Evolutionary conservation across 2,888 invertebrate species (phyloP), one percentile per base, ranked within the genome.

Genomic region (Celastrina argiolus): DNA sequence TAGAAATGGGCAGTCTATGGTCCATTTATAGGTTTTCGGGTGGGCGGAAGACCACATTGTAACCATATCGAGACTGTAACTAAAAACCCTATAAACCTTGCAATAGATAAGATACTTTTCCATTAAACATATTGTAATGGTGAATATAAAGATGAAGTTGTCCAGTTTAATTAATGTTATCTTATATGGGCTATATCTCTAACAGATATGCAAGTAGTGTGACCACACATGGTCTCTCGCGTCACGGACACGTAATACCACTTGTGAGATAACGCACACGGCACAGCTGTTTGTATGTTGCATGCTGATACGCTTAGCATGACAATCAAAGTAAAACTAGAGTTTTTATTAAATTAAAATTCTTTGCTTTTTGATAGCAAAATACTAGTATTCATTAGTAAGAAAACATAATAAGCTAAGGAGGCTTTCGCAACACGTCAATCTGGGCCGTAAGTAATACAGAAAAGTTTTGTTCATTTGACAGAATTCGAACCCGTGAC

Each of bases 181-280:
- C 51, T 8, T 22, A 51, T 51, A 51, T 18, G 22, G 51, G 51
- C 14, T 51, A 26, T 26, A 51, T 51, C 51, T 45, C 18, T 14
- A 8, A 31, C 31, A 31, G 28, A 31, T 58, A 31, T 36, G 22
- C 36, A 22, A 51, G 61, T 16, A 31, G 34, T 39, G 61, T 36
- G 61, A 39, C 61, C 61, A 22, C 61, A 61, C 61, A 22, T 36
- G 36, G 61, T 58, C 36, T 36, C 8, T 12, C 31, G 42, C 65
- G 42, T 31, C 65, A 42, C 31, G 18, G 56, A 58, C 58, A 12
- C 65, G 65, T 34, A 42, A 58, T 56, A 26, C 28, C 65, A 64
- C 39, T 65, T 64, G 61, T 36, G 28, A 64, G 64, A 56, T 68
- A 64, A 56, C 42, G 31, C 31, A 66, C 66, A 64, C 41, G 31